A percentile compares a stretch with the other conserved stretches of the same genome.
Conservation (phyloP, 1,140 invertebrate species). For the Achroia grisella region DNA sequence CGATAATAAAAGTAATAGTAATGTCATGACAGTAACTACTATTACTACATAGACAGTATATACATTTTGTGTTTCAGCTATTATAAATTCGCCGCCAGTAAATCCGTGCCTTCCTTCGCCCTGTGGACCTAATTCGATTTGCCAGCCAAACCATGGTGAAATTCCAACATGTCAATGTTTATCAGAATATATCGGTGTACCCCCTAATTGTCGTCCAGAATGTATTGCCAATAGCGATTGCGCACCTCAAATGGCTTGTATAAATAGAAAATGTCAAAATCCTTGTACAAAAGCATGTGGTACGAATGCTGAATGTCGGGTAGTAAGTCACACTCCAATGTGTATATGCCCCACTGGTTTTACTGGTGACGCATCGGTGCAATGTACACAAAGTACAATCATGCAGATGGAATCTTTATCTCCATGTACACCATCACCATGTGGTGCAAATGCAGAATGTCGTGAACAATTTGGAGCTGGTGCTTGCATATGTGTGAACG, state of each 20-base stretch:
- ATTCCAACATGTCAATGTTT: constrained; percentile 79
- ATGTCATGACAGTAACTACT: too few species aligned
- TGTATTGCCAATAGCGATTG: constrained; percentile 85
- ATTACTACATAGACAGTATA: too few species aligned
- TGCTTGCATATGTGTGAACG: constrained; percentile 73
- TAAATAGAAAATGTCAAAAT: constrained; percentile 81
- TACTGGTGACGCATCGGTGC: constrained; percentile 76
- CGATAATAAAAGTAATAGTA: too few species aligned
- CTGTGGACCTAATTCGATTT: constrained; percentile 85
- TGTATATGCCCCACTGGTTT: constrained; percentile 77
- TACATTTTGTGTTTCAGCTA: neutral
- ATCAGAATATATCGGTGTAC: constrained; percentile 77
- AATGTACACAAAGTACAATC: constrained; percentile 53
- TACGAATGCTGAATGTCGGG: constrained; percentile 78
- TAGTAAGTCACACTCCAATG: constrained; percentile 79
- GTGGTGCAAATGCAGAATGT: constrained; percentile 76
- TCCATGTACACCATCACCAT: constrained; percentile 76
- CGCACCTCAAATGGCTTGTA: constrained; percentile 79
- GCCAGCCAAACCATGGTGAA: constrained; percentile 73
- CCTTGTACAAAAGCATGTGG: constrained; percentile 86
- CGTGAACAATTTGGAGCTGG: constrained; percentile 73
- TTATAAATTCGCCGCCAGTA: constrained; percentile 43
- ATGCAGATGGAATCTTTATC: constrained; percentile 33
- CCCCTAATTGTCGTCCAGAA: constrained; percentile 83
- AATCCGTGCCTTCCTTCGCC: constrained; percentile 81